A percentile compares a stretch with the other conserved stretches of the same genome.
phyloP scores from a whole-genome alignment of 2,113 vertebrate species.

The Pelobates fuscus region DNA sequence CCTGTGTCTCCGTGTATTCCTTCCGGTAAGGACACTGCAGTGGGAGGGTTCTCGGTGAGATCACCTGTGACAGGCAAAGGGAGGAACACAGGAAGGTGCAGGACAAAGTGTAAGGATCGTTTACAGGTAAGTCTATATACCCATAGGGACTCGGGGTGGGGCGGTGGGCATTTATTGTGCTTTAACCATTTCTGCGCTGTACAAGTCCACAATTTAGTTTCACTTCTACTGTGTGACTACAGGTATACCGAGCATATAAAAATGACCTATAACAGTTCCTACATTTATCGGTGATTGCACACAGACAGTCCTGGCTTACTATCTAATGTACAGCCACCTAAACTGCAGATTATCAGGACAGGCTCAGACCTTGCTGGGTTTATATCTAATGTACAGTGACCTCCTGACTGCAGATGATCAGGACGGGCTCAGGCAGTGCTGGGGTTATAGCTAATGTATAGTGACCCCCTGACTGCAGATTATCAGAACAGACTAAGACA shows the following conservation, averaged over 20 bases:
- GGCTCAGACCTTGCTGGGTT: neutral
- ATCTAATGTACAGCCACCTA: too few species aligned
- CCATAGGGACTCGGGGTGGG: neutral
- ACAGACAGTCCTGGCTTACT: neutral
- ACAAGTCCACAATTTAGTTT: too few species aligned
- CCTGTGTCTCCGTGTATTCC: neutral
- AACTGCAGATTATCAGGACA: neutral
- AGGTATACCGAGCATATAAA: too few species aligned
- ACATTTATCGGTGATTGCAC: too few species aligned
- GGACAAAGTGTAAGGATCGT: constrained; percentile 4
- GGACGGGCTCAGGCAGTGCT: neutral
- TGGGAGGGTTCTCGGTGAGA: constrained; percentile 15
- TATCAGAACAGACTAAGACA: too few species aligned
- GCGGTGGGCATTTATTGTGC: neutral
- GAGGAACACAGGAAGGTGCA: constrained; percentile 39
- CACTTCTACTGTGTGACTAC: too few species aligned
- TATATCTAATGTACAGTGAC: neutral
- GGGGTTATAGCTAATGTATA: too few species aligned
- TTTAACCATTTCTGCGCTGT: neutral
- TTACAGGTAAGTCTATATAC: constrained; percentile 11
- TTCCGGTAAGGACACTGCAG: constrained; percentile 3
- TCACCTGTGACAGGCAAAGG: constrained; percentile 35
- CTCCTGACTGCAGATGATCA: neutral
- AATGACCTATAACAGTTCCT: too few species aligned
- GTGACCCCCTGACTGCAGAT: too few species aligned